Base-by-base conservation (phyloP, 2,113 vertebrate species). In the Ranitomeya imitator region DNA sequence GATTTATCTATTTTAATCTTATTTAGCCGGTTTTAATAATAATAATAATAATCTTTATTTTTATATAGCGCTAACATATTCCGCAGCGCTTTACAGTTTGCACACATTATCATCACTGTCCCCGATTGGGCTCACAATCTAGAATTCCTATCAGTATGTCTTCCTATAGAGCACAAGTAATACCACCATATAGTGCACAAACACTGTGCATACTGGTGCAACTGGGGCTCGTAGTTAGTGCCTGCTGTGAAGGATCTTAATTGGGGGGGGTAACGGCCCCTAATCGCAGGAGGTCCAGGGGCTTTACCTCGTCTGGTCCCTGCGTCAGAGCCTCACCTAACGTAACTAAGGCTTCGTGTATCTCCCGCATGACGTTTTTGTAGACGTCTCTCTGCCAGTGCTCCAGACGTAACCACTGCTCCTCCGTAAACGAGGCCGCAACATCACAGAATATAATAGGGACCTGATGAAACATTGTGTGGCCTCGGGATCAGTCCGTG, bases 361-460 rank as follows among this genome's bases (percentile, higher is more conserved):
- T 79, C 79, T 86, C 60, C 54, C 55, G 79, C 31, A 76, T 79
- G 59, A 86, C 85, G 26, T 86, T 79, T n/a, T 78, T 76, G 59
- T 86, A 86, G 78, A 78, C 26, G 6, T 86, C 74, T 52, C 60
- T 86, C 19, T 86, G 57, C 85, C 74, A 78, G 12, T 14, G 61
- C 45, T 79, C 59, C 26, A 86, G 23, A 21, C 74, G 85, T 21
- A 57, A 10, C 85, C 85, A 86, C 21, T 86, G 85, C 21, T 86
- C 74, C 60, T 86, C 74, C 37, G 85, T 78, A 79, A 86, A 86
- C 5, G 57, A 86, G 37, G 59, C 85, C 21, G 85, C 85, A 79
- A 86, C 85, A 26, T 86, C 85, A 61, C 21, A 37, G 74, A 86
- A 86, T 16, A 76, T 65, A 18, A 86, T 45, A 52, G 85, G 73